Conservation (phyloP, 2,113 vertebrate genomes). For the Phaethornis superciliosus region DNA sequence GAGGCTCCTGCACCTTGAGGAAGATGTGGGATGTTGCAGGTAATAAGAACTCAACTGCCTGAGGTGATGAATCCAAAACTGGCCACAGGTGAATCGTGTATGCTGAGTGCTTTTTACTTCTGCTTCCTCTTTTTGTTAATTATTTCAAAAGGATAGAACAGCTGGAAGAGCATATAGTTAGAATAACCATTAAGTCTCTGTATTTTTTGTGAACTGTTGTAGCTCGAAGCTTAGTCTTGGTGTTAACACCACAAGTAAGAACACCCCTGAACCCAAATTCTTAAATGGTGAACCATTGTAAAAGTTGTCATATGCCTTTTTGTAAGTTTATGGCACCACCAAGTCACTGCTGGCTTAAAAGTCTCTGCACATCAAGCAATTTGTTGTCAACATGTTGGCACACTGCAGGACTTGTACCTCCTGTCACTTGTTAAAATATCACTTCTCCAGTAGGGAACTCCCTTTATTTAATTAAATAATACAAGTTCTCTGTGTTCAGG, state of each 20-base stretch:
- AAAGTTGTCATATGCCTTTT: not conserved
- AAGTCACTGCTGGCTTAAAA: not conserved
- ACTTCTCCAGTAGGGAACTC: not conserved
- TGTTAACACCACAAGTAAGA: not conserved
- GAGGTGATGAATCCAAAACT: not conserved
- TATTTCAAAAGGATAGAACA: not conserved
- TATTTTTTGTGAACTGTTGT: not conserved
- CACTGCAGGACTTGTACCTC: accelerated
- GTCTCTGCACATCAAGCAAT: too few relatives aligned
- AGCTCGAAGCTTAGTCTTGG: not conserved
- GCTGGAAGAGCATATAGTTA: not conserved
- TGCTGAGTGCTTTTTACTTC: not conserved
- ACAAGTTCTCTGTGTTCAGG: not conserved
- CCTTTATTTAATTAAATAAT: not conserved
- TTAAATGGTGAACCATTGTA: accelerated
- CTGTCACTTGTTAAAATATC: not conserved
- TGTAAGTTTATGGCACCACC: not conserved
- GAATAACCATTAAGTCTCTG: not conserved
- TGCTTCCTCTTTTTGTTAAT: not conserved
- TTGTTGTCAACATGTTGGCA: not conserved
- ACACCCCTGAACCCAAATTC: not conserved
- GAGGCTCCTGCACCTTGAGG: not conserved
- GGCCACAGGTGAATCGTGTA: not conserved
- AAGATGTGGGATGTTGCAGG: too few relatives aligned
- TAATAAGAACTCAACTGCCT: not conserved